These are phyloP conservation scores for Andrena fulva DNA, from an alignment of 2,888 invertebrate genomes.

Conservation along the genomic window DNA sequence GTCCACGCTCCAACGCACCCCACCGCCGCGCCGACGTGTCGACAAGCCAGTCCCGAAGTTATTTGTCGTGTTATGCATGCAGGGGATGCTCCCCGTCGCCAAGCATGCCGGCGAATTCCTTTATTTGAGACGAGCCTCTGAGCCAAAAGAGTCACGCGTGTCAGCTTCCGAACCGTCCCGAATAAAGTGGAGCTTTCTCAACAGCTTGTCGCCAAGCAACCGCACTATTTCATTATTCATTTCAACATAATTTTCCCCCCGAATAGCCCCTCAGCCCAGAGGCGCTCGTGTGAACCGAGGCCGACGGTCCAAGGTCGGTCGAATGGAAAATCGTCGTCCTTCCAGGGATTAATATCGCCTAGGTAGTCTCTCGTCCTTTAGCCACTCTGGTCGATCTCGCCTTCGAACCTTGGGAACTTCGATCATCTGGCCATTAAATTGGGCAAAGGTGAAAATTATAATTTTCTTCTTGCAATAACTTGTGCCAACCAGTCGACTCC, in stretches of 20 bases:
- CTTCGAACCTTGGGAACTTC: no score
- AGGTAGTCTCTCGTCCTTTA: neutral
- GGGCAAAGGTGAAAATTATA: neutral
- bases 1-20: neutral
- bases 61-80: constrained; percentile 57
- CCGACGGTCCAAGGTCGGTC: constrained; percentile 24
- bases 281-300: constrained; percentile 43
- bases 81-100: constrained; percentile 12
- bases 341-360: constrained; percentile 32
- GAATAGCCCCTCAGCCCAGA: constrained; percentile 5
- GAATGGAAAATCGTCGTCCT: constrained; percentile 47
- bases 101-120: constrained; percentile 23
- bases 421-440: neutral
- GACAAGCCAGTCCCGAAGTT: constrained; percentile 37
- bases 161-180: constrained; percentile 11
- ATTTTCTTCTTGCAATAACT: neutral
- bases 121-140: constrained; percentile 32
- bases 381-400: neutral
- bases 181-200: constrained; percentile 16
- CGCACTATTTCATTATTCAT: constrained; percentile 40
- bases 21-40: constrained; percentile 15
- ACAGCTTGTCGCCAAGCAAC: constrained; percentile 46
- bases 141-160: constrained; percentile 41
- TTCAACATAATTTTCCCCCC: constrained; percentile 39
- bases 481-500: no score